Evolutionary conservation across 1,140 invertebrate genomes (phyloP).

Genomic region (Laupala kohalensis): DNA sequence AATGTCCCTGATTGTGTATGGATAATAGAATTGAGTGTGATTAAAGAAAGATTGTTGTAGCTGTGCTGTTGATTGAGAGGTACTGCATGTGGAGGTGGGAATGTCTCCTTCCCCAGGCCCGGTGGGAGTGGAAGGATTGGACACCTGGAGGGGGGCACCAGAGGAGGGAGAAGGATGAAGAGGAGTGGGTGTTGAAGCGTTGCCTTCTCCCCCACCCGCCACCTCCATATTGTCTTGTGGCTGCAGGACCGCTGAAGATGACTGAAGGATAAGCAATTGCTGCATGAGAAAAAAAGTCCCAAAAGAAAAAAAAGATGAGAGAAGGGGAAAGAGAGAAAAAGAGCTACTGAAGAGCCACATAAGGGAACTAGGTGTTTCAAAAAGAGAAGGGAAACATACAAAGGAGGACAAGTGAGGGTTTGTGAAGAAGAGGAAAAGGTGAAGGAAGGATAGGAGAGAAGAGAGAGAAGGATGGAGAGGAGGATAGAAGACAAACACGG

Average conservation of each 20-base stretch:
- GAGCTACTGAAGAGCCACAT: not conserved
- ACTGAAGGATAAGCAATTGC: not conserved
- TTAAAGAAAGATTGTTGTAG: slow-evolving; percentile 2
- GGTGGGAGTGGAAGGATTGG: not conserved
- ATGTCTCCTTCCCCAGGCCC: not conserved
- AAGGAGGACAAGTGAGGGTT: slow-evolving; percentile 1
- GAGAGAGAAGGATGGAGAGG: slow-evolving; percentile 1
- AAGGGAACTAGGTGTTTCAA: not conserved
- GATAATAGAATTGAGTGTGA: slow-evolving; percentile 1
- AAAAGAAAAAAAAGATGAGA: not conserved
- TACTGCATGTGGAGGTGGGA: not conserved
- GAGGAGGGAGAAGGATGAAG: not conserved
- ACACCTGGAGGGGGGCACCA: not conserved
- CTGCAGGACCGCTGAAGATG: not conserved
- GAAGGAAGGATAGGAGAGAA: slow-evolving; percentile 1
- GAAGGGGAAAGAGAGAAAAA: not conserved
- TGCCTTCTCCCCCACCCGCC: too few species aligned
- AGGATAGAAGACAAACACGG: slow-evolving; percentile 10
- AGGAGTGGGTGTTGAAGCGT: not conserved
- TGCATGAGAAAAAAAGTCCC: not conserved
- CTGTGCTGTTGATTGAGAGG: not conserved
- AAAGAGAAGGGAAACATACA: not conserved
- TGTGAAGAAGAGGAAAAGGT: not conserved
- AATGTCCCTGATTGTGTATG: not conserved
- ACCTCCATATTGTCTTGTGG: not conserved